A percentile compares a stretch with the other conserved stretches of the same genome.
Evolutionary conservation across 35 echinoderm and acorn worm genomes (phyloP).

Genomic region (Eucidaris tribuloides): DNA sequence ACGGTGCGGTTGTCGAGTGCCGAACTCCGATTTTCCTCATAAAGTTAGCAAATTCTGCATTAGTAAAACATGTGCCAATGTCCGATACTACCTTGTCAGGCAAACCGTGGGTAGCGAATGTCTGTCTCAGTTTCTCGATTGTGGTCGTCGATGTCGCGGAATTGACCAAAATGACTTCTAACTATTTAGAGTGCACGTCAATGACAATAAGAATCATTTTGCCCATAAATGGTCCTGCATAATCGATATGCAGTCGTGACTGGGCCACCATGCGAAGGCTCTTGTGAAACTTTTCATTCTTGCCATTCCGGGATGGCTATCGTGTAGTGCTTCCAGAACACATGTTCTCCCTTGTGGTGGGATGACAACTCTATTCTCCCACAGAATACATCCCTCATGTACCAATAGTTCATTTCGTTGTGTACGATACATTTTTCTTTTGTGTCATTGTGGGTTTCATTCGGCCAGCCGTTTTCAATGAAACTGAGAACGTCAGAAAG

Average conservation of each 20-base stretch:
- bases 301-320: slow-evolving; percentile 36
- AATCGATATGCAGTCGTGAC: no score
- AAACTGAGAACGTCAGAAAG: not conserved
- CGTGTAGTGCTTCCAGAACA: slow-evolving; percentile 51
- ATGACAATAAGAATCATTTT: no score
- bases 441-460: not conserved
- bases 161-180: no score
- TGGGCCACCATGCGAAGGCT: slow-evolving; percentile 21
- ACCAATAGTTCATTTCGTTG: slow-evolving; percentile 47
- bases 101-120: no score
- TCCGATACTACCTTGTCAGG: not conserved
- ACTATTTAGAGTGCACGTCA: no score
- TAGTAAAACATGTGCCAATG: slow-evolving; percentile 4
- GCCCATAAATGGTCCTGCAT: slow-evolving; percentile 18
- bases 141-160: slow-evolving; percentile 37
- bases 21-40: slow-evolving; percentile 1
- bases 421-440: slow-evolving; percentile 11
- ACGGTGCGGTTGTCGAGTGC: slow-evolving; percentile 6
- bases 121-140: no score
- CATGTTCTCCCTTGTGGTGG: slow-evolving; percentile 10
- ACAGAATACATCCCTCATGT: slow-evolving; percentile 36
- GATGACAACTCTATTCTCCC: slow-evolving; percentile 55
- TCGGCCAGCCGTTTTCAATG: no score
- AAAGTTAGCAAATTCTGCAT: not conserved
- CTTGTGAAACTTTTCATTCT: slow-evolving; percentile 37